Conservation (phyloP, 2,888 invertebrate species). For the Ormyrus thymus region DNA sequence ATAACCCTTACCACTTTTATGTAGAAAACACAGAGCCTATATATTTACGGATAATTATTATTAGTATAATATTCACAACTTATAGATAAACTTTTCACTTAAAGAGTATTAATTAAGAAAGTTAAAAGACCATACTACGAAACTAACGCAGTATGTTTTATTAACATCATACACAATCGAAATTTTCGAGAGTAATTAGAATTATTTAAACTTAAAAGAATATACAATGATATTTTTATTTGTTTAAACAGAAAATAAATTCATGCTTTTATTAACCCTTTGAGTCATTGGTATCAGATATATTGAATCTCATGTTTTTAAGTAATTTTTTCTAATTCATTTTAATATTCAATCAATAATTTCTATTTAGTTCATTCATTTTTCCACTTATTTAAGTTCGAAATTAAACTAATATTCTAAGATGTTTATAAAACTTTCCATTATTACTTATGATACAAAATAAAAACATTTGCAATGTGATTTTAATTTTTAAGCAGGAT, state of each 20-base stretch:
- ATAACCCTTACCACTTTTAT: conserved; percentile 38
- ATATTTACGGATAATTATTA: conserved; percentile 38
- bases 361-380: too few species aligned
- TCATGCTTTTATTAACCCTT: too few species aligned
- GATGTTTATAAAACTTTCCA: too few species aligned
- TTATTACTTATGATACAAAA: too few species aligned
- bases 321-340: too few species aligned
- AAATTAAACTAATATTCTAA: too few species aligned
- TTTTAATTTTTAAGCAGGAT: too few species aligned
- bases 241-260: not conserved
- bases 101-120: conserved; percentile 49
- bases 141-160: conserved; percentile 30
- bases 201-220: conserved; percentile 1
- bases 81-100: conserved; percentile 44
- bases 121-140: conserved; percentile 36
- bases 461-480: too few species aligned
- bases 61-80: conserved; percentile 39
- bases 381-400: too few species aligned
- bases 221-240: not conserved
- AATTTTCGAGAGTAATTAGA: conserved; percentile 32
- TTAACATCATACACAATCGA: conserved; percentile 31
- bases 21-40: conserved; percentile 43
- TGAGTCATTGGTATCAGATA: too few species aligned
- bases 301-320: too few species aligned
- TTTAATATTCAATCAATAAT: too few species aligned